phyloP scores from a whole-genome alignment of 2,797 vertebrate species.

The Malacoraja senta region DNA sequence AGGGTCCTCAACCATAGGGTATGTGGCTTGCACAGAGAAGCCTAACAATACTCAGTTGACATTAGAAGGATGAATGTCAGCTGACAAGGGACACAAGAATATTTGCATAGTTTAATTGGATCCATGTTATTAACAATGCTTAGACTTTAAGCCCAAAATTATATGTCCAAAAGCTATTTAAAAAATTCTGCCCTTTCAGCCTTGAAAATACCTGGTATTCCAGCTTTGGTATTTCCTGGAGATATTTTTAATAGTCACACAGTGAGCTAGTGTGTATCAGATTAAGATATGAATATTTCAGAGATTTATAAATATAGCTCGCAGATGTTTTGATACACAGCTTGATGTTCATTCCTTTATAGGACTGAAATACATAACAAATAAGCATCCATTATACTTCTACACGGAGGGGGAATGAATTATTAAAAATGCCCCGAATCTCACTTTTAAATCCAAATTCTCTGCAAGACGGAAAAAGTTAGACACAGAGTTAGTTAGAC shows the following conservation, averaged over 20 bases:
- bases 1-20: not conserved
- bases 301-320: not conserved
- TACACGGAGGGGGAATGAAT: not conserved
- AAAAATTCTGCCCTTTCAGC: no score
- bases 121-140: not conserved
- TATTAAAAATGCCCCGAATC: not conserved
- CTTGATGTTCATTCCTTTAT: not conserved
- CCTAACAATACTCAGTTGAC: not conserved
- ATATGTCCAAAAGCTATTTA: not conserved
- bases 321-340: not conserved
- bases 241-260: not conserved
- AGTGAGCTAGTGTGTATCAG: not conserved
- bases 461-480: not conserved
- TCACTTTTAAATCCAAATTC: not conserved
- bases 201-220: not conserved
- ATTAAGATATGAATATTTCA: not conserved
- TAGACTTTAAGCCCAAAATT: not conserved
- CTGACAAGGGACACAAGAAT: not conserved
- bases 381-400: conserved; percentile 12
- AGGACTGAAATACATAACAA: conserved; percentile 1
- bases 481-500: not conserved
- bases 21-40: not conserved
- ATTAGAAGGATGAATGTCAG: not conserved
- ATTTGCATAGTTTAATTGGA: conserved; percentile 7
- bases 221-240: not conserved